These are phyloP conservation scores for Hoplias malabaricus DNA, from an alignment of 2,113 vertebrate species.

Conservation along the genomic window DNA sequence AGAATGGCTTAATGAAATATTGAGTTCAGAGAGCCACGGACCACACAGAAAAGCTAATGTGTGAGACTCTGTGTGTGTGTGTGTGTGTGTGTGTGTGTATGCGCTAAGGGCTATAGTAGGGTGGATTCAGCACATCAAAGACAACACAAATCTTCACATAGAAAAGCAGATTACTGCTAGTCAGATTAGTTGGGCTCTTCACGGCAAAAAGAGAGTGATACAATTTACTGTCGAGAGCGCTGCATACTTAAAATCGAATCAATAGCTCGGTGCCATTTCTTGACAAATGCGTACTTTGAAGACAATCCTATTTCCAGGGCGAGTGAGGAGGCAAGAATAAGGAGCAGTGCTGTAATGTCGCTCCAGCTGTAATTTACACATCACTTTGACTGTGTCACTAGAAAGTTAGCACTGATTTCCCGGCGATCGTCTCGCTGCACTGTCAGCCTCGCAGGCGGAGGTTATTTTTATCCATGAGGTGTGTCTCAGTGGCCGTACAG, in stretches of 20 bases:
- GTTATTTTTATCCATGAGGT: slow-evolving; percentile 30
- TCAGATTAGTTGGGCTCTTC: slow-evolving; percentile 40
- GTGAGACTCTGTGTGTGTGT: slow-evolving; percentile 24
- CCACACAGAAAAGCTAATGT: slow-evolving; percentile 47
- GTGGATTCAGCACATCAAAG: slow-evolving; percentile 51
- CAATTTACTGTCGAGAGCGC: slow-evolving; percentile 24
- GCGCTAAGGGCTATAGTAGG: slow-evolving; percentile 38
- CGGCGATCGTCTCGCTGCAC: background rate
- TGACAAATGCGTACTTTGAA: slow-evolving; percentile 44
- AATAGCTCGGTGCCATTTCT: background rate
- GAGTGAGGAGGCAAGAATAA: background rate
- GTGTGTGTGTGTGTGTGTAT: slow-evolving; percentile 13
- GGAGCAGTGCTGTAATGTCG: background rate
- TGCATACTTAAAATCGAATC: slow-evolving; percentile 42
- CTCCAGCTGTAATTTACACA: slow-evolving; percentile 28
- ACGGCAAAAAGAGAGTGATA: background rate
- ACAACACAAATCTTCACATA: slow-evolving; percentile 48
- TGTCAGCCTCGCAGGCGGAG: slow-evolving; percentile 8
- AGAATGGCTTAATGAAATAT: slow-evolving; percentile 60
- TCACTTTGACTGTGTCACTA: slow-evolving; percentile 6
- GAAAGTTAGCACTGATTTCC: slow-evolving; percentile 29
- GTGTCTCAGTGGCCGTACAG: slow-evolving; percentile 32
- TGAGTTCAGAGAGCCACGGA: slow-evolving; percentile 56
- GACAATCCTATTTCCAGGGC: slow-evolving; percentile 32
- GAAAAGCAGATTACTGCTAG: slow-evolving; percentile 48